Evolutionary conservation across 2,888 invertebrate species (phyloP).

Genomic region (Macrosiphum euphorbiae): DNA sequence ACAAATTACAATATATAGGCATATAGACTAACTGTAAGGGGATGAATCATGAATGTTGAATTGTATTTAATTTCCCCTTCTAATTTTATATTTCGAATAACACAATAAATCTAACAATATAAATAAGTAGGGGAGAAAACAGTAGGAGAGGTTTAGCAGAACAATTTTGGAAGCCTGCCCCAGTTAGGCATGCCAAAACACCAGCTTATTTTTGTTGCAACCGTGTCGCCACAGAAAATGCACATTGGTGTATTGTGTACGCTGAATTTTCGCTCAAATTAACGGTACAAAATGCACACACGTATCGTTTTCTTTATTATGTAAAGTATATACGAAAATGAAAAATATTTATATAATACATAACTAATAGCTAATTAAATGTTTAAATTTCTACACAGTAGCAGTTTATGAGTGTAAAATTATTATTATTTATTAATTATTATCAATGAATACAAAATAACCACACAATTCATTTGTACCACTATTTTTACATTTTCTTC

Average conservation of each 20-base stretch:
- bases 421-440: background rate
- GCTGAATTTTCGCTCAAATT: slow-evolving; percentile 26
- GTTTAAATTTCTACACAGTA: background rate
- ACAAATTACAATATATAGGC: background rate
- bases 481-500: background rate
- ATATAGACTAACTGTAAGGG: background rate
- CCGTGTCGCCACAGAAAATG: slow-evolving; percentile 42
- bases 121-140: background rate
- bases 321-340: background rate
- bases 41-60: background rate
- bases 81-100: background rate
- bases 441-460: background rate
- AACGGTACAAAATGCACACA: background rate
- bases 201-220: slow-evolving; percentile 61
- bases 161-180: slow-evolving; percentile 49
- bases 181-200: slow-evolving; percentile 50
- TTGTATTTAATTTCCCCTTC: background rate
- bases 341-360: background rate
- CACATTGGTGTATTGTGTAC: background rate
- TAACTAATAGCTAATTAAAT: background rate
- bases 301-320: background rate
- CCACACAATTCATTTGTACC: background rate
- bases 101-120: background rate
- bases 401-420: background rate
- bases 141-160: slow-evolving; percentile 16